Evolutionary conservation across 1,140 invertebrate genomes (phyloP).

Genomic region (Tachypleus tridentatus): DNA sequence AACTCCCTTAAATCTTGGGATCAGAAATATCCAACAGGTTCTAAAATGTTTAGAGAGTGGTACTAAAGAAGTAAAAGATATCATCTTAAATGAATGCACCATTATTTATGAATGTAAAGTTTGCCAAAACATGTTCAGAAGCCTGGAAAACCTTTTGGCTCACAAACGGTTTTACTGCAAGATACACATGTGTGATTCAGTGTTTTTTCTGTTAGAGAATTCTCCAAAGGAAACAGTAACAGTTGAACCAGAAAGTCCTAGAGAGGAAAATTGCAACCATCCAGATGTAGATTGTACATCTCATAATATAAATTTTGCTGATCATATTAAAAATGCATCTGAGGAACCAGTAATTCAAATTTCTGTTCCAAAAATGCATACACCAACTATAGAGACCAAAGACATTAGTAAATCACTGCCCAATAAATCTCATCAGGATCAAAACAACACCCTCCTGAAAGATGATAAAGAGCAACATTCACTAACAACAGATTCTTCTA

Average conservation of each 20-base stretch:
- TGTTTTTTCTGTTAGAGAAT: background rate
- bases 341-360: no score
- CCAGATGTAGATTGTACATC: background rate
- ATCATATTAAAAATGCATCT: background rate
- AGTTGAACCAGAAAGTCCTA: no score
- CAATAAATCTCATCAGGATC: no score
- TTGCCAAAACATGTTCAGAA: constrained; percentile 69
- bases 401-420: no score
- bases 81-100: constrained; percentile 64
- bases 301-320: background rate
- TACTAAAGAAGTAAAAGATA: constrained; percentile 45
- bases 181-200: background rate
- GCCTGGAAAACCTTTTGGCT: constrained; percentile 65
- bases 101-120: constrained; percentile 71
- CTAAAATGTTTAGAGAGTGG: constrained; percentile 14
- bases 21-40: no score
- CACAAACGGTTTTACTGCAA: constrained; percentile 67
- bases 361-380: no score
- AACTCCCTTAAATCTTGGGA: no score
- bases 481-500: no score
- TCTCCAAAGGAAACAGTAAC: no score
- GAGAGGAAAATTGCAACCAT: background rate
- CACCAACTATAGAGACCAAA: no score
- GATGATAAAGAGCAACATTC: no score
- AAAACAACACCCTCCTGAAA: no score